Evolutionary conservation across 2,113 vertebrate genomes (phyloP).

Genomic region (Trogon melanurus): DNA sequence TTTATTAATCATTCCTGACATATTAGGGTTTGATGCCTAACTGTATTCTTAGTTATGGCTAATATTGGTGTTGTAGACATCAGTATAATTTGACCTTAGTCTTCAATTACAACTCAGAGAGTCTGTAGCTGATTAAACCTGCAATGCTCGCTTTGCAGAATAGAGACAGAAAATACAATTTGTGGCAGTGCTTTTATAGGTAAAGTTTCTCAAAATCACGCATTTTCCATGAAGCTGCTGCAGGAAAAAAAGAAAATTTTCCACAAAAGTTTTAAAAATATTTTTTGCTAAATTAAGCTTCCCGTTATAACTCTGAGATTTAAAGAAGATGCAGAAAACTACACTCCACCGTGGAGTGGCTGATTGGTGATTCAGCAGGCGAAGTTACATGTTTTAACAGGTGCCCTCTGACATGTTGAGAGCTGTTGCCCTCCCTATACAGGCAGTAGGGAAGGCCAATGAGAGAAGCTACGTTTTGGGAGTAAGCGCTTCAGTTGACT

Average conservation of each 20-base stretch:
- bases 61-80: neutral
- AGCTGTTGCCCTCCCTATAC: neutral
- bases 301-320: neutral
- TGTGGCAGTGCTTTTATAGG: neutral
- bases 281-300: neutral
- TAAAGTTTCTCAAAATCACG: neutral
- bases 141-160: neutral
- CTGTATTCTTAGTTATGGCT: neutral
- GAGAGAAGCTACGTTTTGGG: neutral
- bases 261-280: neutral
- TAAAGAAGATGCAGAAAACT: neutral
- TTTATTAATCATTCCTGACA: neutral
- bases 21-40: neutral
- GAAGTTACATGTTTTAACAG: neutral
- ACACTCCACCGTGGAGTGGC: rapidly evolving
- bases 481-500: neutral
- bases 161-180: neutral
- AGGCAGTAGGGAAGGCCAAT: neutral
- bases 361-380: neutral
- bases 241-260: neutral
- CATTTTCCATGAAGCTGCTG: neutral
- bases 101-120: neutral
- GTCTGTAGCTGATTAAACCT: neutral
- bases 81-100: neutral
- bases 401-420: neutral